These are phyloP conservation scores for Virgularia gustaviana DNA, from an alignment of 92 coral and sea anemone species.

Conservation along the genomic window DNA sequence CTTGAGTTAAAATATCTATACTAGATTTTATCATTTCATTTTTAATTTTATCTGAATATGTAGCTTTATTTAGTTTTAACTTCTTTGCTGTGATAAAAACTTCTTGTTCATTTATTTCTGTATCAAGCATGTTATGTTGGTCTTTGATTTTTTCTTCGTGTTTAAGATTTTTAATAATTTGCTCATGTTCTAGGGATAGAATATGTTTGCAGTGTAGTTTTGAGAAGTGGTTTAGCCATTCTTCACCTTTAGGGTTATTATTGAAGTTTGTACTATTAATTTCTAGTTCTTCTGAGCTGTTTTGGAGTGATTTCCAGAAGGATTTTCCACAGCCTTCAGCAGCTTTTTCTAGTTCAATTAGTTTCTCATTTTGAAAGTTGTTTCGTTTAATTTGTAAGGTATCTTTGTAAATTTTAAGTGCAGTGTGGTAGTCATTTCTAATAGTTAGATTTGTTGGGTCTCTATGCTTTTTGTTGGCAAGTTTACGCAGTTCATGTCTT, in stretches of 20 bases:
- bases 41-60: constrained; percentile 22
- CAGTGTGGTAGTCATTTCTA: constrained; percentile 23
- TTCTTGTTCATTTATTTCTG: constrained; percentile 26
- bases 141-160: background rate
- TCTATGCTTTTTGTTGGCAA: constrained; percentile 46
- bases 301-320: background rate
- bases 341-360: background rate
- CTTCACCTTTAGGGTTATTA: background rate
- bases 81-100: constrained; percentile 22
- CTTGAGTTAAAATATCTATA: background rate
- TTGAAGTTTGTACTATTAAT: background rate
- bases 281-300: background rate
- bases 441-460: constrained; percentile 39
- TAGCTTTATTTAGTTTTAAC: constrained; percentile 35
- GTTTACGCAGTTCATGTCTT: constrained; percentile 18
- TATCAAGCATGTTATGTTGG: constrained; percentile 7
- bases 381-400: constrained; percentile 36
- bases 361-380: constrained; percentile 9
- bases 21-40: constrained; percentile 46
- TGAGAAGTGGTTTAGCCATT: constrained; percentile 9
- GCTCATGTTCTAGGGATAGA: background rate
- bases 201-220: background rate
- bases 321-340: background rate
- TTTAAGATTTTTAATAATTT: background rate
- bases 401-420: constrained; percentile 37